A percentile compares a stretch with the other conserved stretches of the same genome.
These are phyloP conservation scores for Polietes domitor DNA, from an alignment of 2,888 invertebrate genomes.

Conservation along the genomic window DNA sequence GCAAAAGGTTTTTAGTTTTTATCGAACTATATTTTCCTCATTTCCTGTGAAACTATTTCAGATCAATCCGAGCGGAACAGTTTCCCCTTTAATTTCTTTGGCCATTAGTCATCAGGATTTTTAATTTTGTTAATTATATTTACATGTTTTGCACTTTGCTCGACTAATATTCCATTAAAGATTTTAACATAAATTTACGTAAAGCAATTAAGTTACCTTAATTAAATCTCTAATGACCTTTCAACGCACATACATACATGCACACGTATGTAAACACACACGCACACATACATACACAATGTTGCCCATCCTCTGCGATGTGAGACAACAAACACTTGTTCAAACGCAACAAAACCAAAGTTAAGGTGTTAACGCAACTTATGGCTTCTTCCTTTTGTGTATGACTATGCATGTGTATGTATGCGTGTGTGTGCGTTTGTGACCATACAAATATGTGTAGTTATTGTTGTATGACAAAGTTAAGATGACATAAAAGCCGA, in stretches of 20 bases:
- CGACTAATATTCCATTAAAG: neutral
- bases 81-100: too few relatives aligned
- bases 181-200: slow-evolving; percentile 18
- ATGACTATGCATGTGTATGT: neutral
- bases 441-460: neutral
- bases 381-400: slow-evolving; percentile 1
- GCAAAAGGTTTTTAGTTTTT: too few relatives aligned
- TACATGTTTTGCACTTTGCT: neutral
- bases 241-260: slow-evolving; percentile 9
- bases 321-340: slow-evolving; percentile 43
- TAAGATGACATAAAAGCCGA: slow-evolving; percentile 40
- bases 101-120: too few relatives aligned
- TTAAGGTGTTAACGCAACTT: slow-evolving; percentile 56
- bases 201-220: slow-evolving; percentile 37
- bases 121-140: neutral
- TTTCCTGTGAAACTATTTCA: too few relatives aligned
- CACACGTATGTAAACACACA: neutral
- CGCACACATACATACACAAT: neutral
- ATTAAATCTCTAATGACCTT: slow-evolving; percentile 55
- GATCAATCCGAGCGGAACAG: too few relatives aligned
- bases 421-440: slow-evolving; percentile 1
- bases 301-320: neutral
- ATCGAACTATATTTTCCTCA: too few relatives aligned
- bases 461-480: slow-evolving; percentile 40
- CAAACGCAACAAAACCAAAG: slow-evolving; percentile 42